Conservation (phyloP, 2,888 invertebrate species). For the Perizoma affinitatum region DNA sequence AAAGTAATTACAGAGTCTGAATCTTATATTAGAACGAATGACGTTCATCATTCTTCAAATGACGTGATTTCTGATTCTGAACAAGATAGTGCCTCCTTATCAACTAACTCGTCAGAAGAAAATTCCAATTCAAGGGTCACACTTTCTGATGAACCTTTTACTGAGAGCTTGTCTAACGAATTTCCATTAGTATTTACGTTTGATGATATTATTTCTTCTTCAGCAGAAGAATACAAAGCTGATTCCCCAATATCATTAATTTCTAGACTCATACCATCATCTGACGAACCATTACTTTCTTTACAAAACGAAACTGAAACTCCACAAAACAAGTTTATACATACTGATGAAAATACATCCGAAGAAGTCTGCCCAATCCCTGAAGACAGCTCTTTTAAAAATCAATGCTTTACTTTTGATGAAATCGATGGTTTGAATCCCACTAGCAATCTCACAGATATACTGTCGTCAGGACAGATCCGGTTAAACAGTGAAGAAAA, state of each 20-base stretch:
- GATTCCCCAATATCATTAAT: slow-evolving; percentile 2
- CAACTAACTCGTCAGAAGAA: not conserved
- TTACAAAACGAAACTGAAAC: slow-evolving; percentile 12
- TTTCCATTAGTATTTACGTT: slow-evolving; percentile 1
- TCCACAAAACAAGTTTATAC: no score
- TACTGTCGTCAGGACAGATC: not conserved
- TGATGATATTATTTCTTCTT: not conserved
- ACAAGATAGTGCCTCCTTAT: not conserved
- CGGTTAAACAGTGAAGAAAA: not conserved
- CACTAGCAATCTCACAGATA: slow-evolving; percentile 8
- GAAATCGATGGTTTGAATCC: slow-evolving; percentile 2
- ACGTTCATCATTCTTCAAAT: not conserved
- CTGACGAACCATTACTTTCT: slow-evolving; percentile 1
- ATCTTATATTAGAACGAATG: not conserved
- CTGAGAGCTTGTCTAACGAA: not conserved
- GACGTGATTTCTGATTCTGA: not conserved
- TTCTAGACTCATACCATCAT: not conserved
- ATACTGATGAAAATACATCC: not conserved
- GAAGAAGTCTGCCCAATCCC: slow-evolving; percentile 10
- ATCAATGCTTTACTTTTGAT: slow-evolving; percentile 11
- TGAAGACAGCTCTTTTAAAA: slow-evolving; percentile 2
- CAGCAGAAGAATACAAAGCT: slow-evolving; percentile 1
- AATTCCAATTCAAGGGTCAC: not conserved
- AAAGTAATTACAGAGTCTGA: not conserved
- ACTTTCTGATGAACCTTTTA: not conserved